Conservation (phyloP, 2,888 invertebrate species). For the Drosophila mercatorum region DNA sequence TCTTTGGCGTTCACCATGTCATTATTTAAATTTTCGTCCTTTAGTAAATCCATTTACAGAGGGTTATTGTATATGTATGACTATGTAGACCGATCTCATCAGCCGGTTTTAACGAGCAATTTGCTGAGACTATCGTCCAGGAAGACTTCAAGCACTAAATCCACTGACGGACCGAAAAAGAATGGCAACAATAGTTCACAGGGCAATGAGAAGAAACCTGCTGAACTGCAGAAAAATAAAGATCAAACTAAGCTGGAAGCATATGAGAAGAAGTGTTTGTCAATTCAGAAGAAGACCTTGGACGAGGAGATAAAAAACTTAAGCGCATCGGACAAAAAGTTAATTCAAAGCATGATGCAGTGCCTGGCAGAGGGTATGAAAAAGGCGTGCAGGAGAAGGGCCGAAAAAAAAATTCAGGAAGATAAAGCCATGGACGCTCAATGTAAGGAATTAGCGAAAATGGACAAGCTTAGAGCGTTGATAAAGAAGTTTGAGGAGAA, state of each 20-base stretch:
- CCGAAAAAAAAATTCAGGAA: background rate
- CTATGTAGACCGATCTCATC: background rate
- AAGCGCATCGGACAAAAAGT: background rate
- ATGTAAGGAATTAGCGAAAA: background rate
- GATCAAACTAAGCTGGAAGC: background rate
- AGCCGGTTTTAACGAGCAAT: background rate
- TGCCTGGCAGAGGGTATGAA: conserved; percentile 4
- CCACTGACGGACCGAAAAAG: background rate
- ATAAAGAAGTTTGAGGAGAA: background rate
- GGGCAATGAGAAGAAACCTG: background rate
- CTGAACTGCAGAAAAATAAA: background rate
- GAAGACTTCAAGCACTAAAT: background rate
- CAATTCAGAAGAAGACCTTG: background rate
- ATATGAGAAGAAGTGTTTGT: conserved; percentile 3
- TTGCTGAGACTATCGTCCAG: background rate
- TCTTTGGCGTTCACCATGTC: background rate
- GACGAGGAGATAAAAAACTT: background rate
- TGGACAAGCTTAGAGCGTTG: background rate
- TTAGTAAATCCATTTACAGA: background rate
- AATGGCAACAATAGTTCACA: background rate
- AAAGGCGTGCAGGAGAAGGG: background rate
- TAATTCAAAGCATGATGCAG: background rate
- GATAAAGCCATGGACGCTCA: background rate
- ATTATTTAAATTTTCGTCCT: background rate
- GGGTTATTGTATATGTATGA: background rate